Conservation (phyloP, 1,140 invertebrate species). For the Meloidogyne hapla region DNA sequence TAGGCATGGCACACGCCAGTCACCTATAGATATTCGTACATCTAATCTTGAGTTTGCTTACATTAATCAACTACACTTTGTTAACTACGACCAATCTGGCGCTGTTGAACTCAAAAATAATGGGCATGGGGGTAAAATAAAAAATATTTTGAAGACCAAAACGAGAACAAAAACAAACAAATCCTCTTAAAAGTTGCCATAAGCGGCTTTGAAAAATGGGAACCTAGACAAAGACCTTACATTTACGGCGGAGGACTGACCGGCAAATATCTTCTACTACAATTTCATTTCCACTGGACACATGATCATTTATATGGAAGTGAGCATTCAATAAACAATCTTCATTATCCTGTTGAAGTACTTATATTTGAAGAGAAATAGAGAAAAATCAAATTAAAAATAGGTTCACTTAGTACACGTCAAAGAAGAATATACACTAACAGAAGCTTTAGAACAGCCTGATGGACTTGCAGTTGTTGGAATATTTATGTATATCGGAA, state of each 20-base stretch:
- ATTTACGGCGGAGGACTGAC: constrained; percentile 72
- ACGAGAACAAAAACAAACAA: not conserved
- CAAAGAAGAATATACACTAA: constrained; percentile 50
- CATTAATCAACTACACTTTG: constrained; percentile 51
- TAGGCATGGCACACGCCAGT: constrained; percentile 53
- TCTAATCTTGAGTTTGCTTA: constrained; percentile 38
- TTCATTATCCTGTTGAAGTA: constrained; percentile 66
- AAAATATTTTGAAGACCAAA: constrained; percentile 15
- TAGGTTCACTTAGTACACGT: constrained; percentile 65
- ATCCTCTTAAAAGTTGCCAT: constrained; percentile 52
- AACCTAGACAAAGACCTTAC: constrained; percentile 50
- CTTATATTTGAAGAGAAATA: not conserved
- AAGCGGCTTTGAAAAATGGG: constrained; percentile 58
- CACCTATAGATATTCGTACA: constrained; percentile 60
- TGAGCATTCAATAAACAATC: constrained; percentile 80
- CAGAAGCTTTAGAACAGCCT: constrained; percentile 30
- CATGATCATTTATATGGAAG: constrained; percentile 77
- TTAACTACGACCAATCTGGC: constrained; percentile 56
- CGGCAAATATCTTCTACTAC: constrained; percentile 75
- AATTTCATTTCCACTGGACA: constrained; percentile 84
- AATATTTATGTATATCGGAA: constrained; percentile 53
- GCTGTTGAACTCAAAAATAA: constrained; percentile 53
- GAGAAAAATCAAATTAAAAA: not conserved
- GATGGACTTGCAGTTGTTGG: constrained; percentile 63
- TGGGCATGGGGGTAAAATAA: constrained; percentile 52